Evolutionary conservation across 2,113 vertebrate species (phyloP).

Genomic region (Indicator indicator): DNA sequence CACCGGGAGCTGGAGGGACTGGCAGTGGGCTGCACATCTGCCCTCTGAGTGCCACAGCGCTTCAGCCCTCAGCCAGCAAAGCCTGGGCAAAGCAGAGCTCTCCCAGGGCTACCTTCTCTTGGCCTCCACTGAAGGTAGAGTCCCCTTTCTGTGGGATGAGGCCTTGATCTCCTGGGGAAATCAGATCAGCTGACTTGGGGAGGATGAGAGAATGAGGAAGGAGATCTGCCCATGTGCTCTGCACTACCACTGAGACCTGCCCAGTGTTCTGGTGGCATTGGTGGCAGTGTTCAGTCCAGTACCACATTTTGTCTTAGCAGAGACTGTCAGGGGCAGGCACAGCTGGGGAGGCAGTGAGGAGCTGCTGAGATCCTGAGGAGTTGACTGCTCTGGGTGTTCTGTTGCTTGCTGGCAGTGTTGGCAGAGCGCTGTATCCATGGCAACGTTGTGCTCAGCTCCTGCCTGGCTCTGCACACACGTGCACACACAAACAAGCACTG

Average conservation of each 20-base stretch:
- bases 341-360: neutral
- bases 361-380: neutral
- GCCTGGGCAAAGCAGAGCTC: neutral
- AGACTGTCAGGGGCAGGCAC: neutral
- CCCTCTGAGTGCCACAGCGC: neutral
- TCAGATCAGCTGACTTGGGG: neutral
- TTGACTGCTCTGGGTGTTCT: neutral
- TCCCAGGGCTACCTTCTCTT: neutral
- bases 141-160: neutral
- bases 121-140: neutral
- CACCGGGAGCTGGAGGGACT: neutral
- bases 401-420: neutral
- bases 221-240: neutral
- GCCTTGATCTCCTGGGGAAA: neutral
- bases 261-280: neutral
- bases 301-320: neutral
- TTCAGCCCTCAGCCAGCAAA: neutral
- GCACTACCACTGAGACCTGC: neutral
- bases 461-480: neutral
- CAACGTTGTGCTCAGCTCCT: slow-evolving; percentile 8
- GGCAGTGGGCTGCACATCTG: neutral
- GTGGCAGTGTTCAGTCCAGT: neutral
- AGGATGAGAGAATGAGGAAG: neutral
- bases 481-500: neutral
- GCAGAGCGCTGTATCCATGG: slow-evolving; percentile 25